Evolutionary conservation across 2,113 vertebrate genomes (phyloP), one percentile per base, ranked within the genome.

Genomic region (Grantiella picta): DNA sequence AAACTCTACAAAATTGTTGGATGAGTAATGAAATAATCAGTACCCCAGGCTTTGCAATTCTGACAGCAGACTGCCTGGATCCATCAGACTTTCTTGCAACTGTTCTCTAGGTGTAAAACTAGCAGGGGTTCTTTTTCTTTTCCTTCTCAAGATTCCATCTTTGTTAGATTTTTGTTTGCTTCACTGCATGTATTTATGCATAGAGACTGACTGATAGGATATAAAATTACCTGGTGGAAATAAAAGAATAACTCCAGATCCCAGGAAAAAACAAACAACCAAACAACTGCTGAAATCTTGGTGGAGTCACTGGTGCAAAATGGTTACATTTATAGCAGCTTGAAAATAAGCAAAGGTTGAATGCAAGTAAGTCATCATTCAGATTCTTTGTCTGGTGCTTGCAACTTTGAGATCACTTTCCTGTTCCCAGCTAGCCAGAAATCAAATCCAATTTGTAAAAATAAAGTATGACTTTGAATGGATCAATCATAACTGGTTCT

Each of bases 401-500:
- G 22, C 44, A 92, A 69, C 64, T 50, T 92, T 91, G 66, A 92
- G 42, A 79, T 82, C 70, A 54, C 65, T 93, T 66, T 11, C 50
- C 15, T 80, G 52, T 94, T 94, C 84, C 88, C 5, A 10, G 63
- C 56, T 61, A 96, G 68, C 44, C 49, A 70, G 52, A 89, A 95
- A 86, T 96, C 68, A 96, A 96, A 96, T 87, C 36, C 50, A 91
- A 49, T 96, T 80, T 86, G 64, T 93, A 94, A 95, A 88, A 96
- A 96, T 96, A 91, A 96, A 78, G 38, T 65, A 31, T 42, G 61
- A 82, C 85, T 95, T 94, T 91, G 52, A 84, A 89, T 78, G 84
- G 83, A 92, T 97, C 94, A 82, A 60, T 94, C 50, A 85, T 53
- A 82, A 86, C 61, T 22, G 15, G 15, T 77, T 91, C n/a, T 68